These are phyloP conservation scores for Spisula solida DNA, from an alignment of 2,888 invertebrate species.

Conservation along the genomic window DNA sequence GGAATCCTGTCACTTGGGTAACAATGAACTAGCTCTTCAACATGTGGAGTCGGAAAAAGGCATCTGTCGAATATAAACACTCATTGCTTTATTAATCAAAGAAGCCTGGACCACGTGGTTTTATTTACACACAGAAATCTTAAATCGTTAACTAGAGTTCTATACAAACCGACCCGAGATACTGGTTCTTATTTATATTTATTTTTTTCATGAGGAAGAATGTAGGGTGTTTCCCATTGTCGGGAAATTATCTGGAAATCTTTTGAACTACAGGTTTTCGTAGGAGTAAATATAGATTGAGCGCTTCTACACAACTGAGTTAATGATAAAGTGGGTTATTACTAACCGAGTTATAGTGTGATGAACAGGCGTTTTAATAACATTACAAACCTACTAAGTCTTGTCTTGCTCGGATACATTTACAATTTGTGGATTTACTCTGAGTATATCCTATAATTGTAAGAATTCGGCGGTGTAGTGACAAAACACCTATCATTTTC, in stretches of 20 bases:
- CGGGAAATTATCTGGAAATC: conserved; percentile 14
- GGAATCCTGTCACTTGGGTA: conserved; percentile 9
- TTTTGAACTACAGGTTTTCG: conserved; percentile 12
- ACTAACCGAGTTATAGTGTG: background rate
- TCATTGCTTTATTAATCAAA: conserved; percentile 12
- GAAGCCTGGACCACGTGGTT: background rate
- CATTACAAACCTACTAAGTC: background rate
- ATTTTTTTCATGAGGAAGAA: background rate
- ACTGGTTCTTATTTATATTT: conserved; percentile 15
- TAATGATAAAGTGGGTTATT: conserved; percentile 4
- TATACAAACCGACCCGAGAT: background rate
- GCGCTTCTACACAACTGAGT: background rate
- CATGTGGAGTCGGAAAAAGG: conserved; percentile 12
- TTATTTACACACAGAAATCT: conserved; percentile 23
- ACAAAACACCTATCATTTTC: background rate
- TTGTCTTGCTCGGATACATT: background rate
- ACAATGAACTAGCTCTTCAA: background rate
- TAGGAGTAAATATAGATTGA: background rate
- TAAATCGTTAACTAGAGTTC: conserved; percentile 2
- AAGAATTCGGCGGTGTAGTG: too few relatives aligned
- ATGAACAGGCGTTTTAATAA: background rate
- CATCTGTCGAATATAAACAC: conserved; percentile 20
- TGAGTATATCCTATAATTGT: too few relatives aligned
- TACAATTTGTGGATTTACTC: background rate
- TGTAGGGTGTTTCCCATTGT: conserved; percentile 23